Conservation (phyloP, 2,797 vertebrate genomes). For the Setipinna tenuifilis region DNA sequence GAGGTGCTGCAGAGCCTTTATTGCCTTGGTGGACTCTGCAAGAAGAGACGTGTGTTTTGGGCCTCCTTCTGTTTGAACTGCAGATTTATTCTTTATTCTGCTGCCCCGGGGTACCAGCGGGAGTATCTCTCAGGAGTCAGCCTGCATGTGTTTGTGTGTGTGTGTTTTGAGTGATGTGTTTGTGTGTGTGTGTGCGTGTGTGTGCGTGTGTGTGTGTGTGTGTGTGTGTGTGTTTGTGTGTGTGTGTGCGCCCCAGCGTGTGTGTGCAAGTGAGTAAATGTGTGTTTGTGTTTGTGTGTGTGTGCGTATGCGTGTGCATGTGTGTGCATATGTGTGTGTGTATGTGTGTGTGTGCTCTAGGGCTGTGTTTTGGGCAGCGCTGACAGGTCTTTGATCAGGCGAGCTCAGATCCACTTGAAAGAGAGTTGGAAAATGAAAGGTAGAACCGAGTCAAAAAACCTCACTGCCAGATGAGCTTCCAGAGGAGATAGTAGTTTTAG, state of each 20-base stretch:
- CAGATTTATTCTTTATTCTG: constrained; percentile 3
- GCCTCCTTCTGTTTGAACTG: neutral
- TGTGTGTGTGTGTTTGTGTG: neutral
- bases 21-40: neutral
- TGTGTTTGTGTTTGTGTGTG: no score
- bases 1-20: neutral
- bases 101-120: neutral
- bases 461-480: neutral
- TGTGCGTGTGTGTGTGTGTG: neutral
- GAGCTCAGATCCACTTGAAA: constrained; percentile 44
- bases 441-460: constrained; percentile 4
- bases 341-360: neutral
- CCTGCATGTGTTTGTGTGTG: neutral
- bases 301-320: neutral
- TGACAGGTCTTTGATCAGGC: constrained; percentile 44
- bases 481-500: neutral
- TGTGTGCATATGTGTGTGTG: neutral
- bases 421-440: constrained; percentile 39
- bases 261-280: no score
- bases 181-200: constrained; percentile 48
- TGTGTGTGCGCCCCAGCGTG: no score
- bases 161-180: neutral
- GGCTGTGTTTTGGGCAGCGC: constrained; percentile 23
- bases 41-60: neutral
- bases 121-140: neutral